phyloP scores from a whole-genome alignment of 1,140 invertebrate species.

The Acromyrmex charruanus region DNA sequence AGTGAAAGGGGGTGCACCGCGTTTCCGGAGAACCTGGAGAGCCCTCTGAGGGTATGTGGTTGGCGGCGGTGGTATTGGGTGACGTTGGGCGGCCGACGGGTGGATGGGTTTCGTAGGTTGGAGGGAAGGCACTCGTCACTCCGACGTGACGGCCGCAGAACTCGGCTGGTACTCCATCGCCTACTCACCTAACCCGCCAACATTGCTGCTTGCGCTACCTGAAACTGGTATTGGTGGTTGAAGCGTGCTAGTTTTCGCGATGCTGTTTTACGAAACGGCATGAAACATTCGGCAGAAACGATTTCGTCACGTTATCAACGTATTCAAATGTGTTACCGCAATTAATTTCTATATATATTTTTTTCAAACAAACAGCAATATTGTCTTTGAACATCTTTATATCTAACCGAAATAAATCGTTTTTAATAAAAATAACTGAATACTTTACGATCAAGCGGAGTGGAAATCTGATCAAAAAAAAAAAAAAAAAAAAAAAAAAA shows the following conservation, averaged over 20 bases:
- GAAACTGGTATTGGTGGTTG: conserved; percentile 30
- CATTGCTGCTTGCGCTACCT: conserved; percentile 60
- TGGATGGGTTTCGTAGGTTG: conserved; percentile 57
- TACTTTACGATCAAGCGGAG: background rate
- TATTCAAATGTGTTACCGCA: background rate
- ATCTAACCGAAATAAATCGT: background rate
- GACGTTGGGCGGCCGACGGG: conserved; percentile 69
- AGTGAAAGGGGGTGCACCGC: conserved; percentile 67
- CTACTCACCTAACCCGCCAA: conserved; percentile 64
- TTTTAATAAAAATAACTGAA: conserved; percentile 18
- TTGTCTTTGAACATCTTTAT: background rate
- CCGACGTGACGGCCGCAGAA: conserved; percentile 82
- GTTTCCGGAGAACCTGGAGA: conserved; percentile 72
- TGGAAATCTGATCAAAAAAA: conserved; percentile 53
- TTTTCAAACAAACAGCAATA: background rate
- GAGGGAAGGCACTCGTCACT: conserved; percentile 81
- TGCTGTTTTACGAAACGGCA: conserved; percentile 32
- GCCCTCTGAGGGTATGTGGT: conserved; percentile 66
- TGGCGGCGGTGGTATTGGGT: conserved; percentile 70
- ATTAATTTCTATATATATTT: background rate
- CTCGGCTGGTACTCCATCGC: conserved; percentile 79
- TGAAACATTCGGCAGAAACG: background rate
- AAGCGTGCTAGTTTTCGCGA: conserved; percentile 17
- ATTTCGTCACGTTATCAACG: background rate
- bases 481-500: conserved; percentile 60